These are phyloP conservation scores for Formicarius rufipectus DNA, from an alignment of 2,113 vertebrate species.

Conservation along the genomic window DNA sequence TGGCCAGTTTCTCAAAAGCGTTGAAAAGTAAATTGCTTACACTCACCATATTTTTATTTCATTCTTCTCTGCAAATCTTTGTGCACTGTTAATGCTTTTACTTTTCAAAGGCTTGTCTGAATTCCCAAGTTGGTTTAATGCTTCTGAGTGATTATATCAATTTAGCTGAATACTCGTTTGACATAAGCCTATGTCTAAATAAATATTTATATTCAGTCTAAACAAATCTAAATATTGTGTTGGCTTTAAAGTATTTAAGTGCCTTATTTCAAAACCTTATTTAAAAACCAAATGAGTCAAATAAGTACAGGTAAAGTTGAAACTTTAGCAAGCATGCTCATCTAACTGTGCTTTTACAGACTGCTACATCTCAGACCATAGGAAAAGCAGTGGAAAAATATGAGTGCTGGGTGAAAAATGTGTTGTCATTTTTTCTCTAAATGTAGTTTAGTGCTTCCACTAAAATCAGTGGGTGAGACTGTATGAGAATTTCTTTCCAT, in stretches of 20 bases:
- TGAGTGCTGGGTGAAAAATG: background rate
- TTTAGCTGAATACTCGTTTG: background rate
- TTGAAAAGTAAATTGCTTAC: background rate
- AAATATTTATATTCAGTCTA: slow-evolving; percentile 25
- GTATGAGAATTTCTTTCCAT: background rate
- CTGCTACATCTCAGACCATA: background rate
- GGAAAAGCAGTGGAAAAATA: background rate
- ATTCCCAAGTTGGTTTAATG: background rate
- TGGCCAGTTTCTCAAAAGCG: background rate
- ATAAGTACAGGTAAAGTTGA: background rate
- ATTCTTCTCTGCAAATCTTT: background rate
- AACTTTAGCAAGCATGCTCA: background rate
- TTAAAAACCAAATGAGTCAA: background rate
- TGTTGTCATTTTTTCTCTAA: background rate
- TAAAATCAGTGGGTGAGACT: background rate
- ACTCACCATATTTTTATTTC: background rate
- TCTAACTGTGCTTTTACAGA: background rate
- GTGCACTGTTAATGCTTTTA: background rate
- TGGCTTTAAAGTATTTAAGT: slow-evolving; percentile 1
- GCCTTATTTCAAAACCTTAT: slow-evolving; percentile 8
- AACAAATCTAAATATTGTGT: slow-evolving; percentile 27
- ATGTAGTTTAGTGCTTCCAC: background rate
- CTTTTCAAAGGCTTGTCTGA: background rate
- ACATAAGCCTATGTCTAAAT: slow-evolving; percentile 5
- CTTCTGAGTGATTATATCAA: background rate